These are phyloP conservation scores for Cheilosia vernalis DNA, from an alignment of 2,888 invertebrate genomes.

Conservation along the genomic window DNA sequence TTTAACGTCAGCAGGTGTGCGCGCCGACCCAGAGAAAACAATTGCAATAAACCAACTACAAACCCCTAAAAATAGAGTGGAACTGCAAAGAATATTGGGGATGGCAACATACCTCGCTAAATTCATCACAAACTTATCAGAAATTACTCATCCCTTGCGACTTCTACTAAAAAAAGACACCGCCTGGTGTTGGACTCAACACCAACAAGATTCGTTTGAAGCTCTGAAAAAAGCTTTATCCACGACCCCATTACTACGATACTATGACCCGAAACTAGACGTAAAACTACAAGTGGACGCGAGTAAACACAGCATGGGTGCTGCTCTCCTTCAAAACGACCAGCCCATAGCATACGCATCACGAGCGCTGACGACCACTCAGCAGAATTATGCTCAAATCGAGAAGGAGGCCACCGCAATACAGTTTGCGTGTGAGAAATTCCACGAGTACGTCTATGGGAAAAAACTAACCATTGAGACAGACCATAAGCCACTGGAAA, in stretches of 20 bases:
- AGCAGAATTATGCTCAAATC: too few species aligned
- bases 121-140: constrained; percentile 73
- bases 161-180: constrained; percentile 44
- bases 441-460: too few species aligned
- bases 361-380: too few species aligned
- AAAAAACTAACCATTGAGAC: too few species aligned
- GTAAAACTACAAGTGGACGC: constrained; percentile 76
- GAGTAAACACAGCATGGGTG: constrained; percentile 76
- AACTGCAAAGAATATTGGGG: constrained; percentile 22
- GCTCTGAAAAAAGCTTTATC: constrained; percentile 53
- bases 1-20: constrained; percentile 21
- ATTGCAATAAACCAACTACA: constrained; percentile 10
- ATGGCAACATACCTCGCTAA: constrained; percentile 32
- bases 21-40: constrained; percentile 5
- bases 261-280: constrained; percentile 76
- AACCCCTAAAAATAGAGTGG: constrained; percentile 15
- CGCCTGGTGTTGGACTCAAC: constrained; percentile 39
- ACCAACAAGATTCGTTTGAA: constrained; percentile 58
- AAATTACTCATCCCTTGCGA: constrained; percentile 41
- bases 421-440: too few species aligned
- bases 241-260: constrained; percentile 76
- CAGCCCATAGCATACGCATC: too few species aligned
- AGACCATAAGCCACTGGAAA: constrained; percentile 19
- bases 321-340: too few species aligned
- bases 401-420: too few species aligned